These are phyloP conservation scores for Galaxea fascicularis DNA, from an alignment of 92 coral and sea anemone genomes.

Conservation along the genomic window DNA sequence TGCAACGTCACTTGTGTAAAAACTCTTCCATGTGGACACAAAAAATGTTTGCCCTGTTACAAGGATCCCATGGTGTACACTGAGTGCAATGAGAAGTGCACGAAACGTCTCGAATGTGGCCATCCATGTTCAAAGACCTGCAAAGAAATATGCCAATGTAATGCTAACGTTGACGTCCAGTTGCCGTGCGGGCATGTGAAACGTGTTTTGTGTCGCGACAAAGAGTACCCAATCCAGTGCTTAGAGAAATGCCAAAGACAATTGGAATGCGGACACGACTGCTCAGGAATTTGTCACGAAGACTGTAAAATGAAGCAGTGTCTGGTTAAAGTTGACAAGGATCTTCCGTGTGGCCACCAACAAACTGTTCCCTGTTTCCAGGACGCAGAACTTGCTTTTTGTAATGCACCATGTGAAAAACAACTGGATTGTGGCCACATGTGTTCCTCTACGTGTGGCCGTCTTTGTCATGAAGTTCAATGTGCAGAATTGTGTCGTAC, in stretches of 20 bases:
- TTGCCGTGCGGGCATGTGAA: slow-evolving; percentile 11
- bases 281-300: slow-evolving; percentile 28
- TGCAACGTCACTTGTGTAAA: slow-evolving; percentile 24
- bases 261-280: slow-evolving; percentile 25
- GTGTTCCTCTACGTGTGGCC: slow-evolving; percentile 52
- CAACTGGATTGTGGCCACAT: slow-evolving; percentile 18
- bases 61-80: background rate
- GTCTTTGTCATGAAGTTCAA: slow-evolving; percentile 25
- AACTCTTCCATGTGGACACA: slow-evolving; percentile 49
- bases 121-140: slow-evolving; percentile 71
- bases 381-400: slow-evolving; percentile 13
- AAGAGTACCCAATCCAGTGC: background rate
- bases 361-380: background rate
- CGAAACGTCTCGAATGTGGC: slow-evolving; percentile 58
- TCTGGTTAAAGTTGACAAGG: background rate
- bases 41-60: slow-evolving; percentile 33
- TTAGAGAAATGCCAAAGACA: background rate
- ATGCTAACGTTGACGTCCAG: background rate
- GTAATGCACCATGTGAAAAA: slow-evolving; percentile 15
- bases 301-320: slow-evolving; percentile 10
- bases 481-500: slow-evolving; percentile 44
- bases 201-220: background rate
- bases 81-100: background rate
- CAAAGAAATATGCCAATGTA: slow-evolving; percentile 2
- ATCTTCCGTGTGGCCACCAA: slow-evolving; percentile 59